Evolutionary conservation across 2,888 invertebrate genomes (phyloP), one percentile per base, ranked within the genome.

Genomic region (Acrocera orbiculus): DNA sequence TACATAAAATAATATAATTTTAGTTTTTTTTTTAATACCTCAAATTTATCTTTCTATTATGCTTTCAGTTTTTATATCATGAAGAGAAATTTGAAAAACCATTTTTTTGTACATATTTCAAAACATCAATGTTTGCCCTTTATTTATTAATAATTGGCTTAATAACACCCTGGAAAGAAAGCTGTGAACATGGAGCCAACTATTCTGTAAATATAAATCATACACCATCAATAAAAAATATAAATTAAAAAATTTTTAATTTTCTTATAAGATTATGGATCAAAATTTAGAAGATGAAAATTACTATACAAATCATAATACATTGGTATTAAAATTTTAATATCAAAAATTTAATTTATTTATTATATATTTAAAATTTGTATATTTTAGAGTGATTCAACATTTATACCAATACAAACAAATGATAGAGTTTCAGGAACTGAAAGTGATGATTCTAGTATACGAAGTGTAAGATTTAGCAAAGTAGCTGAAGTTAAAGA

Each of bases 71-170:
- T 58, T 70, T 87, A 42, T 86, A 86, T 56, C 67, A 69, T 48
- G 77, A 86, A 62, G 80, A 82, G 53, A 70, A 81, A 39, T 83
- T 79, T 53, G 76, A 87, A 51, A 87, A 93, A 53, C 95, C 96
- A 31, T 95, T 93, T 63, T 87, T 96, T 61, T 82, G 81, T 49
- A 90, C 93, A 14, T 96, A 95, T 60, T 67, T 92, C 40, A 90
- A 93, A 62, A 90, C 90, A 37, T 89, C 87, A 23, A 74, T 95
- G 73, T 86, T 96, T 50, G 77, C 85, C 38, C 64, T 95, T 42
- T 96, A 95, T 61, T 68, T 96, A 44, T 59, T 89, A 48, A 81
- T 92, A 27, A 75, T 92, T 49, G 73, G 89, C 46, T 76, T 90
- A 47, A 81, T 85, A 67, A 78, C 83, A 41, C 83, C 90, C 5